phyloP scores from a whole-genome alignment of 1,140 invertebrate genomes.

The Zaprionus capensis region DNA sequence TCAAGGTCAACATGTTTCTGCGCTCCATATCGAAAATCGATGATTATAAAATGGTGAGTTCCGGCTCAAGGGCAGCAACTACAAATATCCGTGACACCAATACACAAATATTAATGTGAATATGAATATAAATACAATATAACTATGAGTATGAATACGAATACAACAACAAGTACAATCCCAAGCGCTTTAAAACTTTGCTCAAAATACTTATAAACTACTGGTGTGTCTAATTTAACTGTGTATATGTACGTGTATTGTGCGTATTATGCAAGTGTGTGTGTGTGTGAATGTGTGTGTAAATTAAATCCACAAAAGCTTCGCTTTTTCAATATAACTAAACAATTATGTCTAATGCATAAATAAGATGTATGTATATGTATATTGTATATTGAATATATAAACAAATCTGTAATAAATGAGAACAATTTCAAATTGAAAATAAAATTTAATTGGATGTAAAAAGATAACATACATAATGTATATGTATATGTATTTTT shows the following conservation, averaged over 20 bases:
- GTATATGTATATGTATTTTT: constrained; percentile 8
- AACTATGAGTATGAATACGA: background rate
- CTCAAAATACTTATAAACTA: constrained; percentile 55
- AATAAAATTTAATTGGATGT: constrained; percentile 23
- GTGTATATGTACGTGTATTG: constrained; percentile 34
- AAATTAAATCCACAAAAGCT: constrained; percentile 30
- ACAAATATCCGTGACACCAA: constrained; percentile 22
- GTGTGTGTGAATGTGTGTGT: constrained; percentile 27
- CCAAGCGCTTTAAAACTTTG: constrained; percentile 65
- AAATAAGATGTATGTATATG: constrained; percentile 30
- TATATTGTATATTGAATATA: constrained; percentile 33
- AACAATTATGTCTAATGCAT: constrained; percentile 23
- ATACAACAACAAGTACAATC: constrained; percentile 40
- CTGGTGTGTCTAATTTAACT: constrained; percentile 42
- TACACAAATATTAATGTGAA: constrained; percentile 16
- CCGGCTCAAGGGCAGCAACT: constrained; percentile 42
- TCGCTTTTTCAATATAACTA: constrained; percentile 28
- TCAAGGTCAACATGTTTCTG: constrained; percentile 96
- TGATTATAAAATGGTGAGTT: constrained; percentile 99
- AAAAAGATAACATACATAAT: constrained; percentile 1
- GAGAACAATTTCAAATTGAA: constrained; percentile 28
- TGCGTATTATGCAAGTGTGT: constrained; percentile 18
- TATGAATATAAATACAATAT: background rate
- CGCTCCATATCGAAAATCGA: constrained; percentile 99
- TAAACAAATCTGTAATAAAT: constrained; percentile 24